Percentiles rank a stretch among this genome's conserved stretches.
Conservation (phyloP, 2,113 vertebrate genomes). For the Pimephales promelas region DNA sequence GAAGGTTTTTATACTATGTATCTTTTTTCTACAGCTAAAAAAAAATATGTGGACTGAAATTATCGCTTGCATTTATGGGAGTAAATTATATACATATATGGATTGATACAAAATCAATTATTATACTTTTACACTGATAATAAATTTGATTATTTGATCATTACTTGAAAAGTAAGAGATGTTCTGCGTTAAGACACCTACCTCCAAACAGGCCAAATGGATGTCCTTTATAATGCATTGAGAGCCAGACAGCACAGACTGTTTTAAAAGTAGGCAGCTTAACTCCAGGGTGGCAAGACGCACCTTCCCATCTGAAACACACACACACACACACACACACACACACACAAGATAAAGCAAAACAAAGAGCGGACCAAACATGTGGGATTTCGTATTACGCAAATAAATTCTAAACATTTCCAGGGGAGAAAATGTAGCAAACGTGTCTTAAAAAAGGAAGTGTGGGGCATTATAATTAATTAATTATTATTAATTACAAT, state of each 20-base stretch:
- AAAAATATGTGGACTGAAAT: too few relatives aligned
- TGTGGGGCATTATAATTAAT: too few relatives aligned
- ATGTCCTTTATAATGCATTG: conserved; percentile 92
- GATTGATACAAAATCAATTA: not conserved
- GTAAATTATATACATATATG: not conserved
- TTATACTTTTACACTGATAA: not conserved
- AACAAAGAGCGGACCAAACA: not conserved
- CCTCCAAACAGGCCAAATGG: conserved; percentile 95
- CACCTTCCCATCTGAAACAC: conserved; percentile 86
- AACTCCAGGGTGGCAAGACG: conserved; percentile 94
- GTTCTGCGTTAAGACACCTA: conserved; percentile 57
- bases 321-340: conserved; percentile 25
- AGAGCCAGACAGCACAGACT: conserved; percentile 84
- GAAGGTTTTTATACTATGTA: not conserved
- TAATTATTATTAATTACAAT: too few relatives aligned
- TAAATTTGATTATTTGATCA: not conserved
- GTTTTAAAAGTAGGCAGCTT: conserved; percentile 92
- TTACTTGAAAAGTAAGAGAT: not conserved
- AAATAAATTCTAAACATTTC: not conserved
- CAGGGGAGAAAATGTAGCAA: not conserved
- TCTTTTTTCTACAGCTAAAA: not conserved
- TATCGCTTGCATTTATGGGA: not conserved
- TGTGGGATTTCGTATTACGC: not conserved
- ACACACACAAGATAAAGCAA: not conserved
- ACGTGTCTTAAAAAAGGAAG: not conserved